Evolutionary conservation across 2,888 invertebrate species (phyloP), one percentile per base, ranked within the genome.

Genomic region (Nomada flava): DNA sequence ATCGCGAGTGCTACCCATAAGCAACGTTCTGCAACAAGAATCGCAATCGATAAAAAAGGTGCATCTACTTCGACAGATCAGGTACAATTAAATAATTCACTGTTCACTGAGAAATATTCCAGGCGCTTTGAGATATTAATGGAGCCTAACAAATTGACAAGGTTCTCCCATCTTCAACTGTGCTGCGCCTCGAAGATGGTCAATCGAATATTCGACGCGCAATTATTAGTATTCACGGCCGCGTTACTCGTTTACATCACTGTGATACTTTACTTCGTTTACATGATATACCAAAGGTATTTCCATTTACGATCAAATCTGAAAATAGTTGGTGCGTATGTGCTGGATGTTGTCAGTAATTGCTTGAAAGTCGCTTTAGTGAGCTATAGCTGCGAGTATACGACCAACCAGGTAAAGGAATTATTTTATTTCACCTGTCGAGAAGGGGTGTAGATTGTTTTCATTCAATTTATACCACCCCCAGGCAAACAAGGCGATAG

Each of bases 81-180:
- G 79, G 79, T 80, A 42, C 64, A 57, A 20, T 0, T 10, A 11
- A 23, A 10, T 23, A 10, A 47, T 47, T 7, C 11, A 47, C 47
- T 15, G 13, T 13, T 0, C 47, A 47, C 47, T 13, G 13, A 13
- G 3, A 47, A 3, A 13, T 13, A 47, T 10, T 15, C 11, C 1
- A 15, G 47, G 7, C 36, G 36, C 36, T 15, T 63, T 18, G 23
- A 15, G 15, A 23, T 13, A 57, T 29, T 59, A 29, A 11, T 18
- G 11, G 13, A 47, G 47, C 3, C 15, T 15, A 47, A 11, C 13
- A 29, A 55, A 55, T 26, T 18, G n/a, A 13, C 1, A 57, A 80
- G 80, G n/a, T 60, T 52, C 5, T 0, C 55, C 7, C 81, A 81
- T 20, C 69, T 89, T 11, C 85, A 90, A 15, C 69, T 91, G 7